These are phyloP conservation scores for Pantherophis vulpinus DNA, from an alignment of 2,797 vertebrate genomes.

Conservation along the genomic window DNA sequence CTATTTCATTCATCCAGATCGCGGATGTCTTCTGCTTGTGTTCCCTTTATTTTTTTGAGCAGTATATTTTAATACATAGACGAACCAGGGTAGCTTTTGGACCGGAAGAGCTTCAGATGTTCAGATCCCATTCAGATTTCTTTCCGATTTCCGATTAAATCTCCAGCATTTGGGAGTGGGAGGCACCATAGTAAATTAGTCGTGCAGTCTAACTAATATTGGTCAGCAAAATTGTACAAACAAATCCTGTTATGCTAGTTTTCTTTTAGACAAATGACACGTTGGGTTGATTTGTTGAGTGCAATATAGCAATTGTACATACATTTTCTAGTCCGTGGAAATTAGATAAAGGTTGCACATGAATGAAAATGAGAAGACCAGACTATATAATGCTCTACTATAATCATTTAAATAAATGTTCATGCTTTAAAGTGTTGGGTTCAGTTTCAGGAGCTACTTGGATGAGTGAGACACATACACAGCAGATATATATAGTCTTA, in stretches of 20 bases:
- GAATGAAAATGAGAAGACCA: neutral
- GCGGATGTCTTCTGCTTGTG: too few relatives aligned
- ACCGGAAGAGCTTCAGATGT: neutral
- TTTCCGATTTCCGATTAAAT: neutral
- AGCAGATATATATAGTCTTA: neutral
- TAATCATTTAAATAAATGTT: neutral
- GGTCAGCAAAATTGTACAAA: neutral
- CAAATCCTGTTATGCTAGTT: neutral
- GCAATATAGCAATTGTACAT: neutral
- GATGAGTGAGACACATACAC: neutral
- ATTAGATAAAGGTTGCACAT: neutral
- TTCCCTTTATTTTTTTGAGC: too few relatives aligned
- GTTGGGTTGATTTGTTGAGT: neutral
- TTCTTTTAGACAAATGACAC: neutral
- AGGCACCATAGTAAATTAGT: neutral
- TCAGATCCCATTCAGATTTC: neutral
- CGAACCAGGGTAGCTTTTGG: neutral
- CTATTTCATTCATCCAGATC: too few relatives aligned
- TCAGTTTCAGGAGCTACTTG: neutral
- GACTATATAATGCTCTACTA: neutral
- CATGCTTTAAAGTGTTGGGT: neutral
- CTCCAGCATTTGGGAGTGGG: neutral
- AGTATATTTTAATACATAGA: neutral
- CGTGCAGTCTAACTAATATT: neutral
- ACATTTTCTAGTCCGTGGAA: neutral